phyloP scores from a whole-genome alignment of 1,140 invertebrate genomes.

The Drosophila virilis region DNA sequence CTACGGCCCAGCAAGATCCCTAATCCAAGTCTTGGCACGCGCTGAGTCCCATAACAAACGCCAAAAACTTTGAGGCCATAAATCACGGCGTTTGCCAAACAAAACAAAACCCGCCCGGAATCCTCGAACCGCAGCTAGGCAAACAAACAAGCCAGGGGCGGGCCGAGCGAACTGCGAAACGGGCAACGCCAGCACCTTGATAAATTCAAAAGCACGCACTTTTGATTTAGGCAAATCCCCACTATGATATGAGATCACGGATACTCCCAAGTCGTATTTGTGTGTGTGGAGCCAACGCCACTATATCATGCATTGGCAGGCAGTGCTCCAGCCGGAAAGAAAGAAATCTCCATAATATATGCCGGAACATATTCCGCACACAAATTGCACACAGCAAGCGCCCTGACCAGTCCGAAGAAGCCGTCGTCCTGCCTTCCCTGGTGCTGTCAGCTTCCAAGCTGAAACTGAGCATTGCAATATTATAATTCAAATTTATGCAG shows the following conservation, averaged over 20 bases:
- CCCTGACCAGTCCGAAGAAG: conserved; percentile 48
- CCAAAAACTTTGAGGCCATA: conserved; percentile 72
- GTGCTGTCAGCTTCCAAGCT: conserved; percentile 19
- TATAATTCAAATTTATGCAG: conserved; percentile 83
- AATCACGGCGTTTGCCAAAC: conserved; percentile 74
- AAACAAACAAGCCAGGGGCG: conserved; percentile 55
- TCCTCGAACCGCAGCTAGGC: conserved; percentile 62
- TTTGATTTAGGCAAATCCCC: conserved; percentile 82
- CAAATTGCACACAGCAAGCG: conserved; percentile 75
- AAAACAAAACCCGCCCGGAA: conserved; percentile 41
- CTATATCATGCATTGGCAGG: conserved; percentile 53
- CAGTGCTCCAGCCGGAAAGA: conserved; percentile 26
- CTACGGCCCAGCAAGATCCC: conserved; percentile 21
- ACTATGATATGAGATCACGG: conserved; percentile 64
- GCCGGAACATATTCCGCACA: conserved; percentile 82
- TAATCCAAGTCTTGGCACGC: conserved; percentile 72
- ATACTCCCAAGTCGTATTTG: conserved; percentile 17
- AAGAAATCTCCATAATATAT: conserved; percentile 84
- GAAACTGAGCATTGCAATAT: conserved; percentile 54
- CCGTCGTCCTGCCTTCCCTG: conserved; percentile 15
- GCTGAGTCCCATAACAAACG: conserved; percentile 48
- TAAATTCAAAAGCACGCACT: conserved; percentile 83
- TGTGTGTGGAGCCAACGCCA: conserved; percentile 5
- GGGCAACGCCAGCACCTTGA: conserved; percentile 64
- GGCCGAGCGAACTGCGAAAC: conserved; percentile 10